phyloP scores from a whole-genome alignment of 2,113 vertebrate genomes.

The Phalacrocorax carbo region DNA sequence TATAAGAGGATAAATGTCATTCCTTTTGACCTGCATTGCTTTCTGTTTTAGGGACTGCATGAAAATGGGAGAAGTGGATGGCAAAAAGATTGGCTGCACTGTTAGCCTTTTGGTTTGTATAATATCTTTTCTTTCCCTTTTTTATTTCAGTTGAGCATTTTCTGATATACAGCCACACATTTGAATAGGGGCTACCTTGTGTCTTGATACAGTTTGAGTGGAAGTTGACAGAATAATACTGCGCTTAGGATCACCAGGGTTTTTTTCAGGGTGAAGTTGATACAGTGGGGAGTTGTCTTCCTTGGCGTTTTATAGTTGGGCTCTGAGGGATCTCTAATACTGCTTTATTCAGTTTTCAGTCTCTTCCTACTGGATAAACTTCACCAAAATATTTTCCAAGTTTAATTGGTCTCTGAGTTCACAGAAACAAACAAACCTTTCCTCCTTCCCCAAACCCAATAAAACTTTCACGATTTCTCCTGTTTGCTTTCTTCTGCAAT shows the following conservation, averaged over 20 bases:
- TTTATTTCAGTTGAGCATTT: not conserved
- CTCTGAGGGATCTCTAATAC: not conserved
- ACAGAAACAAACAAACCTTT: not conserved
- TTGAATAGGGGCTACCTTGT: not conserved
- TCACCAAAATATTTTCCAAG: not conserved
- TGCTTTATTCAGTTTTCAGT: not conserved
- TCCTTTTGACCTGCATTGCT: slow-evolving; percentile 7
- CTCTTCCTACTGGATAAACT: not conserved
- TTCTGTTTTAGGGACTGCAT: slow-evolving; percentile 90
- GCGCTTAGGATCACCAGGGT: not conserved
- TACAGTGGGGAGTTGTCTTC: not conserved
- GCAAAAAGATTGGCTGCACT: slow-evolving; percentile 97
- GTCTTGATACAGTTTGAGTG: not conserved
- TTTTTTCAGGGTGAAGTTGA: not conserved
- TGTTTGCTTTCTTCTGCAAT: not conserved
- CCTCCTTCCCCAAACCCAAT: not conserved
- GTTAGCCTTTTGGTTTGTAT: slow-evolving; percentile 94
- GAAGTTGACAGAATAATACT: not conserved
- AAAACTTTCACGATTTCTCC: not conserved
- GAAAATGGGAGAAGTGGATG: slow-evolving; percentile 97
- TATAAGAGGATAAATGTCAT: not conserved
- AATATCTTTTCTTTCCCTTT: not conserved
- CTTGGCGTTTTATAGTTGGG: not conserved
- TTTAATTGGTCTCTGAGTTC: not conserved
- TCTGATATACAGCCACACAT: not conserved